These are phyloP conservation scores for Hermodice carunculata DNA, from an alignment of 2,888 invertebrate genomes.

Conservation along the genomic window DNA sequence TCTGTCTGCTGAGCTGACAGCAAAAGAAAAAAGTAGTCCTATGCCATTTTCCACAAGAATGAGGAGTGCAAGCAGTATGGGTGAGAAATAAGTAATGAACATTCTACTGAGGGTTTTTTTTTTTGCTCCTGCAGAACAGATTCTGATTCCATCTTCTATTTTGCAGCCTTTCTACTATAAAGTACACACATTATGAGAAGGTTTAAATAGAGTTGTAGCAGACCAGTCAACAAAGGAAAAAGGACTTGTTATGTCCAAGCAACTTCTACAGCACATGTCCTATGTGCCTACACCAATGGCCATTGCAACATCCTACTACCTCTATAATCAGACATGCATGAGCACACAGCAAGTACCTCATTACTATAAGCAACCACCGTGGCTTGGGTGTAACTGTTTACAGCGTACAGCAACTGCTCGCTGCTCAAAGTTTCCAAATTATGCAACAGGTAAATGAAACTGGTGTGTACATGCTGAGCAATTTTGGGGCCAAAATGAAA, in stretches of 20 bases:
- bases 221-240: background rate
- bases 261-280: background rate
- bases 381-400: too few relatives aligned
- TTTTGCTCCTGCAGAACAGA: background rate
- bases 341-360: background rate
- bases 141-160: background rate
- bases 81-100: too few relatives aligned
- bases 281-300: background rate
- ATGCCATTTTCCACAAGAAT: too few relatives aligned
- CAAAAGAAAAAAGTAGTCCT: too few relatives aligned
- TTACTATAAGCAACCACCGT: background rate
- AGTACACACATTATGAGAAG: background rate
- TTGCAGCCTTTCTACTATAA: background rate
- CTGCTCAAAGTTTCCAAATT: too few relatives aligned
- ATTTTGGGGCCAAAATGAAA: too few relatives aligned
- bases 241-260: background rate
- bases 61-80: too few relatives aligned
- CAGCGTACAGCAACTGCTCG: too few relatives aligned
- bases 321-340: background rate
- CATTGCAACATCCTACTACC: background rate
- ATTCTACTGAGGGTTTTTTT: background rate
- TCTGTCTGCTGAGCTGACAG: too few relatives aligned
- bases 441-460: too few relatives aligned
- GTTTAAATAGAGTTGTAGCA: background rate
- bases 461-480: too few relatives aligned